These are phyloP conservation scores for Excalfactoria chinensis DNA, from an alignment of 2,113 vertebrate species.

Conservation along the genomic window DNA sequence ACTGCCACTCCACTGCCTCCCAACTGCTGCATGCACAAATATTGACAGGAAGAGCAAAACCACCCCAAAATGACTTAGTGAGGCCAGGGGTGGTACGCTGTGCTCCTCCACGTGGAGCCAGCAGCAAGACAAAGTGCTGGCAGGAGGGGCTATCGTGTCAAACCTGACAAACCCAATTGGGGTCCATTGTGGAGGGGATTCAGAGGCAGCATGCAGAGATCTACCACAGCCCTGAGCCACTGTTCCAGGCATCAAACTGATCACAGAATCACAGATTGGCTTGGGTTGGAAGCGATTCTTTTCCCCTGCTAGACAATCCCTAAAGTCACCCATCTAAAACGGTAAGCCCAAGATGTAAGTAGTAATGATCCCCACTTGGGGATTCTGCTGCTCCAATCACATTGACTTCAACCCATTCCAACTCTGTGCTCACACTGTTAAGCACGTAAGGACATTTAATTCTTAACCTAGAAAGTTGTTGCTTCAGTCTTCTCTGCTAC, in stretches of 20 bases:
- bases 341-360: not conserved
- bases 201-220: not conserved
- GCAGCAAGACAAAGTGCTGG: not conserved
- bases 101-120: fast-evolving
- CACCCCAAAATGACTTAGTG: not conserved
- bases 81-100: not conserved
- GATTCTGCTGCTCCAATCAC: not conserved
- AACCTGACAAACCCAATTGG: not conserved
- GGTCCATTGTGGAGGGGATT: fast-evolving
- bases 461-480: not conserved
- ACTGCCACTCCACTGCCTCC: constrained; percentile 37
- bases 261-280: no score
- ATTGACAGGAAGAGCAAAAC: constrained; percentile 63
- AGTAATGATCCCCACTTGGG: not conserved
- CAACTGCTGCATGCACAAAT: constrained; percentile 41
- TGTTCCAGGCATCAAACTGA: no score
- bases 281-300: not conserved
- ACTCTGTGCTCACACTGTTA: not conserved
- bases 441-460: not conserved
- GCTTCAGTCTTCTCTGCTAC: not conserved
- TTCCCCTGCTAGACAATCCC: not conserved
- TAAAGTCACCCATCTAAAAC: not conserved
- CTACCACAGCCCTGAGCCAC: no score
- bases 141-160: not conserved
- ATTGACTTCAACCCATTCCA: not conserved